Base-by-base conservation (phyloP, 1,140 invertebrate species). In the Drosophila insularis region DNA sequence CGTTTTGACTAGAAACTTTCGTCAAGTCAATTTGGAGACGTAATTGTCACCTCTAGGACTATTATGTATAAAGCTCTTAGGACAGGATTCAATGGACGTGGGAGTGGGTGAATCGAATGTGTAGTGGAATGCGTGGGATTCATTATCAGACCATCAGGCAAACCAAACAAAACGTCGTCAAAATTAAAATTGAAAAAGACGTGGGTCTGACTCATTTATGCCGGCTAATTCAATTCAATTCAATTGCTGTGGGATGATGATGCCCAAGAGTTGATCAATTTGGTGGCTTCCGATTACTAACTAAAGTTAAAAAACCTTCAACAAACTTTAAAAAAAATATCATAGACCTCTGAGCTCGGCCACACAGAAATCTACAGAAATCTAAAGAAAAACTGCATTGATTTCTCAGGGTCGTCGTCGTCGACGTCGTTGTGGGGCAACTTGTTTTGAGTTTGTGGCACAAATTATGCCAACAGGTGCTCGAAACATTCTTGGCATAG, bases 401-500 rank as follows among this genome's bases (percentile, higher is more conserved):
- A 77, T 77, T 78, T 71, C 74, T 78, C 75, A 78, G 75, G 74
- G 75, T 78, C 68, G 68, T 53, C 56, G 40, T 27, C 27, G 23
- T 0, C 5, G 23, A 5, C 23, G 75, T 77, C 68, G 68, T 53
- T 56, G 40, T 71, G 31, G 19, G 7, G 65, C 40, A 65, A 65
- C 74, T 78, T 10, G 74, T 65, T 78, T 71, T 5, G 66, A 58
- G 55, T 62, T 14, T 35, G 40, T 58, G 71, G 21, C 62, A 58
- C 68, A 78, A 78, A 78, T 63, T 17, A 73, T 73, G 75, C 75
- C 75, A 78, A 68, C 76, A 78, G 76, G 76, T 78, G 76, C 76
- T 78, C 71, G 10, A 50, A 72, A 56, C 75, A 78, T 78, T 78
- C 76, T 78, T 73, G 76, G 76, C 75, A 78, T 78, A 78, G 75